phyloP scores from a whole-genome alignment of 2,113 vertebrate genomes.

The Chinchilla lanigera region DNA sequence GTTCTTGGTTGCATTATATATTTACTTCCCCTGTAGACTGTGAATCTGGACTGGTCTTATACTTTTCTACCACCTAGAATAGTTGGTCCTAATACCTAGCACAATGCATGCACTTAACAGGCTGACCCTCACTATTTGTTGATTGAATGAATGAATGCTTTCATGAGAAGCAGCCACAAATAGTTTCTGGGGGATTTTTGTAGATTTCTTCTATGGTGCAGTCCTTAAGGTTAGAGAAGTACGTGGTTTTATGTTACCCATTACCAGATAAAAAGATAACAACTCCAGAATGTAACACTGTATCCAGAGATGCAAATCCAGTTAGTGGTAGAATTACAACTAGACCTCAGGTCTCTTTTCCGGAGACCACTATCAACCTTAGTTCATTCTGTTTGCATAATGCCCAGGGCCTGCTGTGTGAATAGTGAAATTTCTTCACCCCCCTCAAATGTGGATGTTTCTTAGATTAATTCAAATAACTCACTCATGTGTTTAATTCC shows the following conservation, averaged over 20 bases:
- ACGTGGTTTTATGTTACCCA: neutral
- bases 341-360: neutral
- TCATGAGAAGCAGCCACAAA: neutral
- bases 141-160: neutral
- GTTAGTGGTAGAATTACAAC: neutral
- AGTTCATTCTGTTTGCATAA: neutral
- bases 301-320: neutral
- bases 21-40: neutral
- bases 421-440: neutral
- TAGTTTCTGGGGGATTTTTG: neutral
- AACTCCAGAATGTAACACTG: neutral
- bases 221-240: neutral
- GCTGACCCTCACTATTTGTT: neutral
- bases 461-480: neutral
- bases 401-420: neutral
- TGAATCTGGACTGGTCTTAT: neutral
- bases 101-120: neutral
- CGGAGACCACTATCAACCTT: neutral
- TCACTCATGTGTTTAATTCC: neutral
- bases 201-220: neutral
- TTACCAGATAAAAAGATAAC: neutral
- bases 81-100: neutral
- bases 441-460: neutral
- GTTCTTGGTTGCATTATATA: neutral
- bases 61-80: neutral